Evolutionary conservation across 2,888 invertebrate species (phyloP).

Genomic region (Lamellibrachia satsuma): DNA sequence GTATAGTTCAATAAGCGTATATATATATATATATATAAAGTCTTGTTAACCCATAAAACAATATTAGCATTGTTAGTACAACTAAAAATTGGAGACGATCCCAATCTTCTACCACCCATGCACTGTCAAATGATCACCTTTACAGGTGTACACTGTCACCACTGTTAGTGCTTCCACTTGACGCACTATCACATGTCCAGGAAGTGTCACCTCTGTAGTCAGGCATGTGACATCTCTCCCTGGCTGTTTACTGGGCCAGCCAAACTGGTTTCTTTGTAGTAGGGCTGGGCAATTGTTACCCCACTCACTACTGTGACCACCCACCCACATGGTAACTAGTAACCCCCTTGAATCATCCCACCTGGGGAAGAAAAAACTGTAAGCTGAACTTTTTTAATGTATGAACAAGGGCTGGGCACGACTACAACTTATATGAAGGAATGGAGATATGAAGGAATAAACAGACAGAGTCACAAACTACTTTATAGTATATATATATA

Average conservation of each 20-base stretch:
- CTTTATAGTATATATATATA: too few species aligned
- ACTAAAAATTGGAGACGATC: neutral
- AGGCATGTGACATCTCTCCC: neutral
- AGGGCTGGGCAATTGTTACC: neutral
- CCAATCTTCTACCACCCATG: neutral
- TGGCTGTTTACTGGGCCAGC: neutral
- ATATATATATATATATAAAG: too few species aligned
- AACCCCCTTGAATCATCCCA: too few species aligned
- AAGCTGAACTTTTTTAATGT: too few species aligned
- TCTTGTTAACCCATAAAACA: neutral
- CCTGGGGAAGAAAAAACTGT: too few species aligned
- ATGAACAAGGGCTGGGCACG: too few species aligned
- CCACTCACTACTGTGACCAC: neutral
- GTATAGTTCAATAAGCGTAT: too few species aligned
- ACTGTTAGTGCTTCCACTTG: neutral
- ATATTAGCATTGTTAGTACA: neutral
- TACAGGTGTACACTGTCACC: constrained; percentile 17
- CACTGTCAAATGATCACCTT: neutral
- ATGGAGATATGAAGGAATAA: too few species aligned
- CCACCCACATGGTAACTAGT: neutral
- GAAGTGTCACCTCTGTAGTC: neutral
- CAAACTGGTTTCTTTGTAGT: neutral
- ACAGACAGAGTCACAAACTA: too few species aligned
- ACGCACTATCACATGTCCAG: neutral
- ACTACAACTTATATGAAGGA: too few species aligned